Percentiles rank a stretch among this genome's conserved stretches.
These are phyloP conservation scores for Axinella damicornis DNA, from an alignment of 37 sponge, comb jelly and placozoan genomes.

Conservation along the genomic window DNA sequence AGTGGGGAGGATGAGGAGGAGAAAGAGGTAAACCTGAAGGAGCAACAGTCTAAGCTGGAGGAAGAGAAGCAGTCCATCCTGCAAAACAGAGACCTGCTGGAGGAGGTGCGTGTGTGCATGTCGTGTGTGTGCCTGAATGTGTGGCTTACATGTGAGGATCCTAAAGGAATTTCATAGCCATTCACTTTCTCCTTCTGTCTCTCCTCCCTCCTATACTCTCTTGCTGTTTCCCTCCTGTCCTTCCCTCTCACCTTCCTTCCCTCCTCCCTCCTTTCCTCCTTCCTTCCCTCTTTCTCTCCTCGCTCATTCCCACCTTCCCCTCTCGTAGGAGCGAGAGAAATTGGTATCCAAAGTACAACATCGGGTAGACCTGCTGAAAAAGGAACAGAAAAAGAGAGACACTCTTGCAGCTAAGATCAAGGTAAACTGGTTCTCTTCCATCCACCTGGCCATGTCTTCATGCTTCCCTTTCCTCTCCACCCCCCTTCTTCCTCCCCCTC, in stretches of 20 bases:
- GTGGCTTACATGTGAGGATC: no score
- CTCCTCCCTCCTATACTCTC: not conserved
- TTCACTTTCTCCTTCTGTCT: not conserved
- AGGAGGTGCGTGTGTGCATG: constrained; percentile 65
- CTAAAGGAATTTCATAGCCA: no score
- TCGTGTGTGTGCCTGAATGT: not conserved
- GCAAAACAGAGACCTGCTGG: constrained; percentile 82
- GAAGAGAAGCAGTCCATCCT: constrained; percentile 81
- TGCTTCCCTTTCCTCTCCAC: no score
- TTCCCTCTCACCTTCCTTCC: no score
- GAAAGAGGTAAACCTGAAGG: constrained; percentile 33
- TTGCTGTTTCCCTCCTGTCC: not conserved
- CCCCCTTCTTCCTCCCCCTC: no score
- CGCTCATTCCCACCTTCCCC: not conserved
- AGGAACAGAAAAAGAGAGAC: constrained; percentile 89
- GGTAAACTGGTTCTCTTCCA: constrained; percentile 2
- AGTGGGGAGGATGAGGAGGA: constrained; percentile 42
- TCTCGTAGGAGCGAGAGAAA: constrained; percentile 74
- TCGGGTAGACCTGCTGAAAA: constrained; percentile 69
- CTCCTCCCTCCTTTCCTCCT: no score
- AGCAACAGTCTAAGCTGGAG: constrained; percentile 74
- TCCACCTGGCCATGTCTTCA: not conserved
- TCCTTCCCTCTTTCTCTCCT: not conserved
- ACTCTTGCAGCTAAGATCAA: constrained; percentile 81
- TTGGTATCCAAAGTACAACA: constrained; percentile 67